These are phyloP conservation scores for Cecidostiba fungosa DNA, from an alignment of 2,888 invertebrate species.

Conservation along the genomic window DNA sequence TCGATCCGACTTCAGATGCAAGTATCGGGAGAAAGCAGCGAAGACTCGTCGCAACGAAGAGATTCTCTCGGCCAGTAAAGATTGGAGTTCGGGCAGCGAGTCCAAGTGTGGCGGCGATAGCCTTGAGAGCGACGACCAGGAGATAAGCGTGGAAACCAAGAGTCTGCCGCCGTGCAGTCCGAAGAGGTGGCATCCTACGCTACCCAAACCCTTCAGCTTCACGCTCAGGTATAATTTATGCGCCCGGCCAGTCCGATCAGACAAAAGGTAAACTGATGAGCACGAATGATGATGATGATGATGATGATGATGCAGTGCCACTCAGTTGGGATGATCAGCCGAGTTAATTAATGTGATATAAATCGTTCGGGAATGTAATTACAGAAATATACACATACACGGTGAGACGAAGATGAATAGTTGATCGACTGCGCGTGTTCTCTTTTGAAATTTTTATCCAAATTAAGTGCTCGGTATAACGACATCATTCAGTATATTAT, in stretches of 20 bases:
- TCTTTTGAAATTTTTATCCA: too few species aligned
- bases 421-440: too few species aligned
- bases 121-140: conserved; percentile 72
- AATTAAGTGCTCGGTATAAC: too few species aligned
- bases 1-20: conserved; percentile 66
- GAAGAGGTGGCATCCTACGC: conserved; percentile 80
- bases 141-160: conserved; percentile 77
- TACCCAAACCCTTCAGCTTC: conserved; percentile 87
- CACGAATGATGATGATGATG: neutral
- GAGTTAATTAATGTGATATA: conserved; percentile 11
- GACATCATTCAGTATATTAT: too few species aligned
- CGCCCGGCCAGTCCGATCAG: neutral
- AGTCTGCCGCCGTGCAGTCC: conserved; percentile 75
- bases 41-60: conserved; percentile 74
- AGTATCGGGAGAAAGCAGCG: conserved; percentile 71
- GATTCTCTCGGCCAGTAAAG: conserved; percentile 71
- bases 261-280: neutral
- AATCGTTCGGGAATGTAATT: neutral
- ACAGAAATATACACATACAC: neutral
- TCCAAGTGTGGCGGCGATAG: conserved; percentile 72
- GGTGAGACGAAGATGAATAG: neutral
- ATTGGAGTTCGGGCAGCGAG: conserved; percentile 71
- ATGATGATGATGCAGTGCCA: neutral
- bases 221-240: conserved; percentile 81
- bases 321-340: neutral